These are phyloP conservation scores for Oryzias curvinotus DNA, from an alignment of 2,113 vertebrate species.

Conservation along the genomic window DNA sequence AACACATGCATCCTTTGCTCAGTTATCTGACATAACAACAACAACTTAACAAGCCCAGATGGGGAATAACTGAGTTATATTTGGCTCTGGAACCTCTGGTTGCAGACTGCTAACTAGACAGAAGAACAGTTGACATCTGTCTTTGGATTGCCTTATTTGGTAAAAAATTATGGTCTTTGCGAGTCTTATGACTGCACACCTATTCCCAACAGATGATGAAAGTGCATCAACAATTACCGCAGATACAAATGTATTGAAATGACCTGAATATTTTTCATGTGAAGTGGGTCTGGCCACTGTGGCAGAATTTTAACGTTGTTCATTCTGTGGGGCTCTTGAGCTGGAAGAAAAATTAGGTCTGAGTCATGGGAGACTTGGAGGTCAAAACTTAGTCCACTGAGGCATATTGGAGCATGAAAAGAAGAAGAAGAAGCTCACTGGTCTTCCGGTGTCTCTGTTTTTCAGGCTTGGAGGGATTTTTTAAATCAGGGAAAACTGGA, in stretches of 20 bases:
- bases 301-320: constrained; percentile 69
- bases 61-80: too few relatives aligned
- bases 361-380: constrained; percentile 10
- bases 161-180: too few relatives aligned
- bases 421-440: constrained; percentile 56
- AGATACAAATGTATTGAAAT: constrained; percentile 70
- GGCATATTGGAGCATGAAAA: constrained; percentile 59
- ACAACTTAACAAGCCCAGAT: too few relatives aligned
- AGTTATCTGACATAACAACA: too few relatives aligned
- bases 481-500: constrained; percentile 71
- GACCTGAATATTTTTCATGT: constrained; percentile 61
- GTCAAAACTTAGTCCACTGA: constrained; percentile 69
- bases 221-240: constrained; percentile 65
- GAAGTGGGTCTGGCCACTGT: constrained; percentile 66
- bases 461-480: constrained; percentile 48
- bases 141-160: too few relatives aligned
- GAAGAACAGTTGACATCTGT: too few relatives aligned
- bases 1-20: too few relatives aligned
- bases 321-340: constrained; percentile 55
- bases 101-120: too few relatives aligned
- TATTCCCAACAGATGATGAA: constrained; percentile 58
- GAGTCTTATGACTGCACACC: constrained; percentile 2
- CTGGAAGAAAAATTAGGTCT: constrained; percentile 28
- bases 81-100: too few relatives aligned
- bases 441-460: constrained; percentile 25